A percentile compares a stretch with the other conserved stretches of the same genome.
These are phyloP conservation scores for Pelosia muscerda DNA, from an alignment of 2,888 invertebrate species.

Conservation along the genomic window DNA sequence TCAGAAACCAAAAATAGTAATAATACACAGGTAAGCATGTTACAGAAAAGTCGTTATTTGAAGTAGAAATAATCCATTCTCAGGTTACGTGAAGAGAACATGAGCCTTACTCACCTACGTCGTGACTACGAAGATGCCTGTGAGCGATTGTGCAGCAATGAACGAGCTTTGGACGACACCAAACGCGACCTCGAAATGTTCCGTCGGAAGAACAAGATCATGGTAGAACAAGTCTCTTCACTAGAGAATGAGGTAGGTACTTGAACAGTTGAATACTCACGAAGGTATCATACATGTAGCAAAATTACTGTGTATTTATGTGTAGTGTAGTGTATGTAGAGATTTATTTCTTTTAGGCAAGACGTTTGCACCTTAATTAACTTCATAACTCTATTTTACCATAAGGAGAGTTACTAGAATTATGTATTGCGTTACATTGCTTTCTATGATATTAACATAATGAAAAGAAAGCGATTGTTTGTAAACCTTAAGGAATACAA, in stretches of 20 bases:
- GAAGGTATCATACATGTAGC: too few relatives aligned
- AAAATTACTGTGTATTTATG: too few relatives aligned
- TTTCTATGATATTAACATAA: too few relatives aligned
- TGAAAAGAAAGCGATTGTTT: too few relatives aligned
- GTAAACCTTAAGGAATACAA: too few relatives aligned
- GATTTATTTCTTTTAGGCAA: too few relatives aligned
- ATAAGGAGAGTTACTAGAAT: neutral
- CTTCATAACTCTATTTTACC: neutral
- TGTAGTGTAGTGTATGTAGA: too few relatives aligned
- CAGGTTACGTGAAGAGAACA: conserved; percentile 78
- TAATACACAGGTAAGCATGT: too few relatives aligned
- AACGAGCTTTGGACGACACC: conserved; percentile 62
- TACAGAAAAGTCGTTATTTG: too few relatives aligned
- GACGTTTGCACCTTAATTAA: neutral
- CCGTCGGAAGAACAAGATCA: conserved; percentile 48
- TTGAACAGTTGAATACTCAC: neutral
- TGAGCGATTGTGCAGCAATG: conserved; percentile 67
- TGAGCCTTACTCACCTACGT: conserved; percentile 59
- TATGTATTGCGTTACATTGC: too few relatives aligned
- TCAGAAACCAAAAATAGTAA: too few relatives aligned
- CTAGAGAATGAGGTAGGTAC: conserved; percentile 68
- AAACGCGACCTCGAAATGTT: conserved; percentile 64
- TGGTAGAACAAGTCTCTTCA: conserved; percentile 59
- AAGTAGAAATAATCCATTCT: neutral
- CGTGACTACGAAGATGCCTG: conserved; percentile 77